Conservation (phyloP, 2,888 invertebrate genomes). For the Diplazon laetatorius region DNA sequence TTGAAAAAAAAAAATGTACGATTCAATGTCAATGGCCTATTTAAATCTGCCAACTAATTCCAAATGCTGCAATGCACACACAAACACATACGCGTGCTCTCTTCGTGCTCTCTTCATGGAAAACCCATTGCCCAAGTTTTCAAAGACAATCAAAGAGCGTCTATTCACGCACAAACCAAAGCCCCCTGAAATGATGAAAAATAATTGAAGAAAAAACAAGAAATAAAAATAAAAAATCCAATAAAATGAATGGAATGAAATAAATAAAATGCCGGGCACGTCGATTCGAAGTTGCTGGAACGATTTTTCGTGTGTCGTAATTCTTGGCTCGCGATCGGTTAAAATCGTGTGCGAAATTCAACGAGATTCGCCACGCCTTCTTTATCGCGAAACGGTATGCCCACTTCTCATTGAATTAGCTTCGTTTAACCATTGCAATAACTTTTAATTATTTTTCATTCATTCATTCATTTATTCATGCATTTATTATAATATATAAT, state of each 20-base stretch:
- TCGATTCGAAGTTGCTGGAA: constrained; percentile 62
- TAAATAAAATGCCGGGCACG: constrained; percentile 66
- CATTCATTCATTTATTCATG: no score
- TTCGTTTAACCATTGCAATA: background rate
- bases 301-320: constrained; percentile 68
- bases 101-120: constrained; percentile 6
- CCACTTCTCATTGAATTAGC: constrained; percentile 39
- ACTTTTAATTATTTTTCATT: constrained; percentile 47
- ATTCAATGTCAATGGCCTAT: constrained; percentile 72
- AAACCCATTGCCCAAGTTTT: constrained; percentile 56
- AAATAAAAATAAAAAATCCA: constrained; percentile 4
- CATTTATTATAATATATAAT: no score
- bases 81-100: no score
- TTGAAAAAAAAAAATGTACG: constrained; percentile 69
- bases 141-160: constrained; percentile 38
- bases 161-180: background rate
- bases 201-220: no score
- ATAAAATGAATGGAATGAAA: constrained; percentile 49
- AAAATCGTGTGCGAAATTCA: constrained; percentile 57
- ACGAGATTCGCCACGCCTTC: constrained; percentile 39
- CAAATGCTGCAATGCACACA: no score
- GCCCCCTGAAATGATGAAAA: background rate
- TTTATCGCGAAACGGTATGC: constrained; percentile 28
- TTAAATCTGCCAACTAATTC: constrained; percentile 65
- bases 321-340: constrained; percentile 62